phyloP scores from a whole-genome alignment of 2,113 vertebrate species.

The Trichomycterus rosablanca region DNA sequence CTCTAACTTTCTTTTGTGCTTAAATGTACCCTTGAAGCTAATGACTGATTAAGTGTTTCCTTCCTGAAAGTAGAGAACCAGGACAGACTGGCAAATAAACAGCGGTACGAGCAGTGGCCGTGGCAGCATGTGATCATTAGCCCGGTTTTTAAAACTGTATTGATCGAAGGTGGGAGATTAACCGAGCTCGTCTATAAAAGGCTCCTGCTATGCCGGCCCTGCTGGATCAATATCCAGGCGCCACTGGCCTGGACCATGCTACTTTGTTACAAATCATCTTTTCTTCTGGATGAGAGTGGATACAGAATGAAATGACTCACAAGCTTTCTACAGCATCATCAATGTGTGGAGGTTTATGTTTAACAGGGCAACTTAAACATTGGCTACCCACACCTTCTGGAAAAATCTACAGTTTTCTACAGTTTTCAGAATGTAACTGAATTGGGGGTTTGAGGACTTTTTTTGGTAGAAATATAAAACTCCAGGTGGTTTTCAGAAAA shows the following conservation, averaged over 20 bases:
- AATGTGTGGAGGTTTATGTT: too few species aligned
- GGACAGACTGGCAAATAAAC: constrained; percentile 27
- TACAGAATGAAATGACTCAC: constrained; percentile 2
- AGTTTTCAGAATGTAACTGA: too few species aligned
- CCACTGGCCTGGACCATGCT: constrained; percentile 28
- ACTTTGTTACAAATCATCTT: constrained; percentile 23
- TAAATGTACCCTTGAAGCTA: constrained; percentile 3
- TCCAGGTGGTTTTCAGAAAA: too few species aligned
- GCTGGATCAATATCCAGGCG: constrained; percentile 38
- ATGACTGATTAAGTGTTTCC: constrained; percentile 33
- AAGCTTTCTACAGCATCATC: too few species aligned
- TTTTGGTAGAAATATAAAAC: too few species aligned
- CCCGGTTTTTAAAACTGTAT: constrained; percentile 41
- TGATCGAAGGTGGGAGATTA: constrained; percentile 40
- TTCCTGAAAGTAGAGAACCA: constrained; percentile 6
- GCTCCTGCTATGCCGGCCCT: constrained; percentile 23
- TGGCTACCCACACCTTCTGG: too few species aligned
- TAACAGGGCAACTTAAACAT: too few species aligned
- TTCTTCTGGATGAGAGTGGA: constrained; percentile 3
- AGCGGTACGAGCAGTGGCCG: constrained; percentile 25
- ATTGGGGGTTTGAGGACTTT: too few species aligned
- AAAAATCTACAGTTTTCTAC: too few species aligned
- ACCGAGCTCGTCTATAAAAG: constrained; percentile 42
- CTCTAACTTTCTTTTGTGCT: neutral
- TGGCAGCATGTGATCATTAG: constrained; percentile 38